Percentiles rank a stretch among this genome's conserved stretches.
Evolutionary conservation across 2,888 invertebrate genomes (phyloP).

Genomic region (Phymatocera aterrima): DNA sequence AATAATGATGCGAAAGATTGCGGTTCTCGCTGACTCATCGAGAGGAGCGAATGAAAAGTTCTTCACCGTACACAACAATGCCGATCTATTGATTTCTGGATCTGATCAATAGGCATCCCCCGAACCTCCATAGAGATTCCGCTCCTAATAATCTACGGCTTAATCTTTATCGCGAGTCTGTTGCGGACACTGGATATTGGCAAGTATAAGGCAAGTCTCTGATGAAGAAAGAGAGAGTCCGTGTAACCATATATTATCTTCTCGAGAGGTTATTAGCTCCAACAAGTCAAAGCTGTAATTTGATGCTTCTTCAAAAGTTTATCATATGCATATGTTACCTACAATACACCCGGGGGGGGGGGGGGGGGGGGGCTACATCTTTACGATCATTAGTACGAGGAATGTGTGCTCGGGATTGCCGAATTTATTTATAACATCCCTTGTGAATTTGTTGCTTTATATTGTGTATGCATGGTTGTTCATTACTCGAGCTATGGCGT

Average conservation of each 20-base stretch:
- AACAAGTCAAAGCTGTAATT: slow-evolving; percentile 41
- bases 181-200: slow-evolving; percentile 61
- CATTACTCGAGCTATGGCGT: too few relatives aligned
- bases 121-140: slow-evolving; percentile 31
- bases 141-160: slow-evolving; percentile 62
- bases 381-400: too few relatives aligned
- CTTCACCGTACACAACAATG: not conserved
- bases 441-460: not conserved
- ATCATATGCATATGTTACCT: not conserved
- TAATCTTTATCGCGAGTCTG: slow-evolving; percentile 63
- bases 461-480: too few relatives aligned
- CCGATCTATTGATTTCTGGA: slow-evolving; percentile 14
- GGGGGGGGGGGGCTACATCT: slow-evolving; percentile 13
- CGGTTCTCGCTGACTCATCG: not conserved
- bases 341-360: too few relatives aligned
- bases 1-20: not conserved
- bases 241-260: slow-evolving; percentile 56
- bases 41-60: not conserved
- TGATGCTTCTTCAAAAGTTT: slow-evolving; percentile 41
- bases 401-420: not conserved
- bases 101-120: not conserved
- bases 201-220: slow-evolving; percentile 54
- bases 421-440: not conserved
- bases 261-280: slow-evolving; percentile 42
- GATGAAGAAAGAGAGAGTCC: slow-evolving; percentile 37